These are phyloP conservation scores for Rhabdornis inornatus DNA, from an alignment of 2,113 vertebrate genomes.

Conservation along the genomic window DNA sequence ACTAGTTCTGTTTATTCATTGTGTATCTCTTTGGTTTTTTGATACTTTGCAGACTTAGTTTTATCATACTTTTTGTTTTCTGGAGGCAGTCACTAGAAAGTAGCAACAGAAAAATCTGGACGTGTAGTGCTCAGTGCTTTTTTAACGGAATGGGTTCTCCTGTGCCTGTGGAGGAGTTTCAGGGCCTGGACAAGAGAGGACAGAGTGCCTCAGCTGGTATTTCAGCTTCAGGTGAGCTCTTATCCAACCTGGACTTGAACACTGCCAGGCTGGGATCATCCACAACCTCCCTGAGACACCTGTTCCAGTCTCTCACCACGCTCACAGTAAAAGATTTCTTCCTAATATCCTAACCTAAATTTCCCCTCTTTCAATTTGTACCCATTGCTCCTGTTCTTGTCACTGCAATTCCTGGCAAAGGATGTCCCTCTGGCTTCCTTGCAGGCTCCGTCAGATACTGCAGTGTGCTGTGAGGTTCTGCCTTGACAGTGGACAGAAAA, in stretches of 20 bases:
- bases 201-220: background rate
- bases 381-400: background rate
- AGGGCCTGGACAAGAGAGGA: background rate
- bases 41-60: background rate
- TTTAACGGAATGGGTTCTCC: background rate
- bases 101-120: background rate
- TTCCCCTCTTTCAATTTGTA: background rate
- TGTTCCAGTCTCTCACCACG: background rate
- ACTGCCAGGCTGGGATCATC: background rate
- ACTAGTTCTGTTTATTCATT: background rate
- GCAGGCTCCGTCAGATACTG: background rate
- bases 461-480: background rate
- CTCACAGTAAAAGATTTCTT: background rate
- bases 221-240: background rate
- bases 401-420: background rate
- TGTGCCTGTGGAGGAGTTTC: background rate
- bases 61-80: background rate
- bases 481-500: background rate
- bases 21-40: background rate
- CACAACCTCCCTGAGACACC: background rate
- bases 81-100: background rate
- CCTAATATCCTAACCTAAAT: background rate
- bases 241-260: background rate
- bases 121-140: background rate
- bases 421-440: background rate